Conservation (phyloP, 2,888 invertebrate genomes). For the Drosophila tripunctata region DNA sequence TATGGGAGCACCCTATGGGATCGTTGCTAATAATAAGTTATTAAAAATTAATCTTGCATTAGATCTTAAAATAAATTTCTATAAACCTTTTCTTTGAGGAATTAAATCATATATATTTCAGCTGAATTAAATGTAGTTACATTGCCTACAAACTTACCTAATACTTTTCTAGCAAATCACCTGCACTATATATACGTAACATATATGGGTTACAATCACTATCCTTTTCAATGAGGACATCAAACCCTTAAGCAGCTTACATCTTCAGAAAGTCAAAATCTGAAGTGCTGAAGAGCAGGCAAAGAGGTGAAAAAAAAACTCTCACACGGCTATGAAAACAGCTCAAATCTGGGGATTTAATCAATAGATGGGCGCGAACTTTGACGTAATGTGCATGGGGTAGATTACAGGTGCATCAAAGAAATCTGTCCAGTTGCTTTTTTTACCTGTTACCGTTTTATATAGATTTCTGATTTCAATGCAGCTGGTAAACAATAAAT, state of each 20-base stretch:
- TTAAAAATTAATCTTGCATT: background rate
- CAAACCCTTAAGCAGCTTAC: conserved; percentile 51
- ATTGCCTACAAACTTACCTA: background rate
- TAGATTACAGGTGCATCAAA: conserved; percentile 60
- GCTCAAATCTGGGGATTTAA: conserved; percentile 26
- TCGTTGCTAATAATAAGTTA: too few species aligned
- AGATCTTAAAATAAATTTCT: background rate
- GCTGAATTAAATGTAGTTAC: conserved; percentile 11
- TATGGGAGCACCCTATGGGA: too few species aligned
- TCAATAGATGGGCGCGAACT: conserved; percentile 57
- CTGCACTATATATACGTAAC: conserved; percentile 15
- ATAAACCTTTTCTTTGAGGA: background rate
- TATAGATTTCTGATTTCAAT: conserved; percentile 42
- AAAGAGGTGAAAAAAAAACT: conserved; percentile 33
- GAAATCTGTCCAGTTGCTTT: conserved; percentile 31
- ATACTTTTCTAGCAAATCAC: conserved; percentile 2
- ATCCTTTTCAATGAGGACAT: conserved; percentile 38
- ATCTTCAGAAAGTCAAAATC: conserved; percentile 38
- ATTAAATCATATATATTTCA: background rate
- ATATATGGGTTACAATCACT: background rate
- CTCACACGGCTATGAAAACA: conserved; percentile 50
- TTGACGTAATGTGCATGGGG: conserved; percentile 50
- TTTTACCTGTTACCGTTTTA: conserved; percentile 38
- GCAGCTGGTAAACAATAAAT: conserved; percentile 73
- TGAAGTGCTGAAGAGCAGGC: conserved; percentile 2